phyloP scores from a whole-genome alignment of 2,888 invertebrate genomes.

The Dryadula phaetusa region DNA sequence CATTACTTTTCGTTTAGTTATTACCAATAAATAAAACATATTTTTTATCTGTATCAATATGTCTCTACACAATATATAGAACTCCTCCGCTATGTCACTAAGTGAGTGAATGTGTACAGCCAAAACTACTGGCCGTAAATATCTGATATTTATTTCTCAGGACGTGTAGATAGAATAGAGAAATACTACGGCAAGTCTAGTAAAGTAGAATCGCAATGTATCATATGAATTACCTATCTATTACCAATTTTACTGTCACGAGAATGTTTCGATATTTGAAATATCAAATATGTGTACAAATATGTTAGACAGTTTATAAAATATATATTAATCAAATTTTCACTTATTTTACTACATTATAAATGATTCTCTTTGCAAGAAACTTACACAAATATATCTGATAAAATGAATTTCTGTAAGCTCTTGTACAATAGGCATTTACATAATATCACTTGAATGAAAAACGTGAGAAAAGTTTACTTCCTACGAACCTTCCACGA shows the following conservation, averaged over 20 bases:
- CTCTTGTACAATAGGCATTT: slow-evolving; percentile 16
- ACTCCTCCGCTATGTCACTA: too few species aligned
- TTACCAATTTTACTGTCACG: neutral
- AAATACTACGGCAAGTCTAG: too few species aligned
- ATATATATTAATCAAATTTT: neutral
- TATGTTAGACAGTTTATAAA: neutral
- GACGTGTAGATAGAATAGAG: too few species aligned
- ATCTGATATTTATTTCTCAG: too few species aligned
- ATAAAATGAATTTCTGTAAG: slow-evolving; percentile 1
- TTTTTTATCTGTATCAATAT: too few species aligned
- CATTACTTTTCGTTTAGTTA: too few species aligned
- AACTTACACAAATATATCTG: neutral
- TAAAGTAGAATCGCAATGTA: too few species aligned
- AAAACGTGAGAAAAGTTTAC: slow-evolving; percentile 41
- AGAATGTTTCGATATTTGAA: neutral
- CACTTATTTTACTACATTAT: neutral
- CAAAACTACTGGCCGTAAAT: too few species aligned
- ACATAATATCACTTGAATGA: slow-evolving; percentile 23
- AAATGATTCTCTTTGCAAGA: slow-evolving; percentile 3
- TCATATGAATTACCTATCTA: neutral
- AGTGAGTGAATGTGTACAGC: too few species aligned
- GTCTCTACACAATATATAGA: too few species aligned
- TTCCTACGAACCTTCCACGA: slow-evolving; percentile 44
- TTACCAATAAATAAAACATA: too few species aligned
- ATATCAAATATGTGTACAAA: neutral